Percentiles rank a stretch among this genome's conserved stretches.
Conservation (phyloP, 2,797 vertebrate genomes). For the Acrossocheilus fasciatus region DNA sequence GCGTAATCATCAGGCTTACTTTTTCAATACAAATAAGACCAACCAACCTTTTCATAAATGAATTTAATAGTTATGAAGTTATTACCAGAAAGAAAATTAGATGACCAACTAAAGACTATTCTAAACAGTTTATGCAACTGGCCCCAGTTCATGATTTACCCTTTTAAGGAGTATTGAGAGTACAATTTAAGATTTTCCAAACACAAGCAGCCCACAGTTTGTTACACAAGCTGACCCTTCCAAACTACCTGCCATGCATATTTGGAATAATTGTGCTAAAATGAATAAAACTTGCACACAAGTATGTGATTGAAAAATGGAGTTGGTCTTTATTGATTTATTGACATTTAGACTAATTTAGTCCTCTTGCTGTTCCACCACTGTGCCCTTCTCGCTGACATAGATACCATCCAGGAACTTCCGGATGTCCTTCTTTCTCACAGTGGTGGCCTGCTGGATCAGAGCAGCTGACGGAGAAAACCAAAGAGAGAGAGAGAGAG, state of each 20-base stretch:
- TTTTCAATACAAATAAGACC: no score
- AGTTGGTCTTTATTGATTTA: conserved; percentile 72
- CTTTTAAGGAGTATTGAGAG: no score
- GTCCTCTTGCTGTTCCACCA: conserved; percentile 65
- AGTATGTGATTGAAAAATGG: conserved; percentile 64
- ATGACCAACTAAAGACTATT: no score
- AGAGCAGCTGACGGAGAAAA: conserved; percentile 63
- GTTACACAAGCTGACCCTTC: neutral
- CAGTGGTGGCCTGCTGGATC: conserved; percentile 72
- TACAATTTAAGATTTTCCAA: neutral
- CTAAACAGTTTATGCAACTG: no score
- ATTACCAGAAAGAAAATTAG: no score
- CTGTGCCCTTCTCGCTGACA: conserved; percentile 74
- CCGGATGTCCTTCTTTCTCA: conserved; percentile 70
- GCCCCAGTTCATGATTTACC: no score
- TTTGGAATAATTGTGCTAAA: neutral
- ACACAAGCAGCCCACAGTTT: neutral
- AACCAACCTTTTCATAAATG: no score
- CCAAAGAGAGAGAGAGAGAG: neutral
- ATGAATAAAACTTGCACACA: neutral
- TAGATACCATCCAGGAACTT: conserved; percentile 79
- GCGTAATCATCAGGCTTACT: no score
- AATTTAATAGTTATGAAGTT: no score
- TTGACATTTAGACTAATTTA: conserved; percentile 64
- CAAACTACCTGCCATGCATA: neutral